Conservation (phyloP, 2,113 vertebrate genomes). For the Seriola rivoliana region DNA sequence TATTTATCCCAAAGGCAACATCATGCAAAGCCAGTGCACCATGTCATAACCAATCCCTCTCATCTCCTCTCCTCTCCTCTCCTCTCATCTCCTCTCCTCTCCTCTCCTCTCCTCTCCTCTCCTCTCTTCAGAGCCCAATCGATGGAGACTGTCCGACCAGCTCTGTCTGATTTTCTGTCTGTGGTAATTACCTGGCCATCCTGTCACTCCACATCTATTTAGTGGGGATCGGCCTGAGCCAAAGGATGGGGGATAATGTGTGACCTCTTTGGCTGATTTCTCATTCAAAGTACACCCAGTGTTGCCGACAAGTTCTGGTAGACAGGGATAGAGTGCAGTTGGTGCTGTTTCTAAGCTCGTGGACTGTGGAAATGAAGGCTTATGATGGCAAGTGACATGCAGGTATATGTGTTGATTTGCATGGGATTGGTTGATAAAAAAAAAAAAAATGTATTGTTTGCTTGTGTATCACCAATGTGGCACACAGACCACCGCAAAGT, state of each 20-base stretch:
- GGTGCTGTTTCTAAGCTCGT: constrained; percentile 5
- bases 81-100: too few relatives aligned
- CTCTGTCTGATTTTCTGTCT: constrained; percentile 40
- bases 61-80: neutral
- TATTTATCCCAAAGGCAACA: constrained; percentile 26
- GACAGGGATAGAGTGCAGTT: neutral
- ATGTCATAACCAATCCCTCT: constrained; percentile 14
- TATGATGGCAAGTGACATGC: constrained; percentile 27
- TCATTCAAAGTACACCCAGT: constrained; percentile 42
- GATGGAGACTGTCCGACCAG: constrained; percentile 22
- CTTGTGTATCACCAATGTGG: neutral
- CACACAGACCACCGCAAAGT: neutral
- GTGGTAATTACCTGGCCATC: constrained; percentile 52
- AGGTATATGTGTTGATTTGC: constrained; percentile 10
- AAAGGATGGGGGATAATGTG: constrained; percentile 39
- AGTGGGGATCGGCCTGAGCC: constrained; percentile 25
- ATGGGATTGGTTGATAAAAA: neutral
- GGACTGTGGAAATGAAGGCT: constrained; percentile 22
- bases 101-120: constrained; percentile 12
- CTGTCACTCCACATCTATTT: constrained; percentile 59
- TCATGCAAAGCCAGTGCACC: constrained; percentile 17
- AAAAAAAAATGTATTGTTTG: neutral
- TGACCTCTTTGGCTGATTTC: constrained; percentile 44
- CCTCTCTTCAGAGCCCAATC: constrained; percentile 29
- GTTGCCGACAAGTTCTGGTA: constrained; percentile 29